A percentile compares a stretch with the other conserved stretches of the same genome.
Conservation (phyloP, 2,888 invertebrate species). For the Linyphia triangularis region DNA sequence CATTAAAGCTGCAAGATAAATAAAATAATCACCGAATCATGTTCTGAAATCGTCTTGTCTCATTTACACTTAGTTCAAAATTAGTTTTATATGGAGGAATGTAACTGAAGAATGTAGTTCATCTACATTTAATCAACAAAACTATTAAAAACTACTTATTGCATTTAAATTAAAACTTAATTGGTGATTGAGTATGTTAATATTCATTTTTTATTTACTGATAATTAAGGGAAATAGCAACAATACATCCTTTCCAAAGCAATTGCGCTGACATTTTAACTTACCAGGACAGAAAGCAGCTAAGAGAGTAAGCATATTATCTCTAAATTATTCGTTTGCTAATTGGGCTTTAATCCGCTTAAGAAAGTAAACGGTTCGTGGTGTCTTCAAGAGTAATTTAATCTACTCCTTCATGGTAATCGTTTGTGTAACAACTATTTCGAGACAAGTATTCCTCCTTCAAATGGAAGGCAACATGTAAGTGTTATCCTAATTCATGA, state of each 20-base stretch:
- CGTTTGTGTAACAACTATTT: constrained; percentile 22
- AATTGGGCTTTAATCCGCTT: constrained; percentile 60
- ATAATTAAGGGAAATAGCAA: not conserved
- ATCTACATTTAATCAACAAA: no score
- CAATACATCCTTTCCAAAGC: not conserved
- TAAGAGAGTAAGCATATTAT: constrained; percentile 26
- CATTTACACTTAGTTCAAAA: no score
- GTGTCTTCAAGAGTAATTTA: constrained; percentile 48
- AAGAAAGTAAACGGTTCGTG: constrained; percentile 47
- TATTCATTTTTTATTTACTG: no score
- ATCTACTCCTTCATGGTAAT: constrained; percentile 36
- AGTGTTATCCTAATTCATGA: constrained; percentile 24
- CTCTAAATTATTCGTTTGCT: constrained; percentile 33
- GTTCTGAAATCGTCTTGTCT: no score
- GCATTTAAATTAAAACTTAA: no score
- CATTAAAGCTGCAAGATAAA: no score
- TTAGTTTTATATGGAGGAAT: no score
- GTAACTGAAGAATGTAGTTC: no score
- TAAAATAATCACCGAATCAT: no score
- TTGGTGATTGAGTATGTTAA: no score
- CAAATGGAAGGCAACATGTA: not conserved
- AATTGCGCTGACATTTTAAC: not conserved
- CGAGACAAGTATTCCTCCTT: constrained; percentile 6
- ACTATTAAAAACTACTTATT: no score
- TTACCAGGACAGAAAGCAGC: constrained; percentile 26